A percentile compares a stretch with the other conserved stretches of the same genome.
Conservation (phyloP, 2,888 invertebrate species). For the Odontomyia ornata region DNA sequence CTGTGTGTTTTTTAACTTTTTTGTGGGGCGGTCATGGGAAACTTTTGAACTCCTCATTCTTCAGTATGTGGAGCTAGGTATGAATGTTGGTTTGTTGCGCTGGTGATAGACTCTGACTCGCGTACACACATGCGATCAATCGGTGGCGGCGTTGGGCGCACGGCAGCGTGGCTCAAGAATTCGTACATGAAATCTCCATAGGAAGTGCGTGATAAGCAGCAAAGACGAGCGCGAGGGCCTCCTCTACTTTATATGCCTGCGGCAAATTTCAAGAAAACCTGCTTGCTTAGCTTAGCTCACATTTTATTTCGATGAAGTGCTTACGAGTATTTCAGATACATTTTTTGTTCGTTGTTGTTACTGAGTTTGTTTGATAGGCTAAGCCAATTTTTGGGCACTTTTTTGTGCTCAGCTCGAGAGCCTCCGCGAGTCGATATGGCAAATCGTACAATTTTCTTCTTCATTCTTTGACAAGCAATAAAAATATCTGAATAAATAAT, state of each 20-base stretch:
- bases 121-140: constrained; percentile 8
- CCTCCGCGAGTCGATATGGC: neutral
- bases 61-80: neutral
- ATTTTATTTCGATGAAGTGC: neutral
- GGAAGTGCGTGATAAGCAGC: constrained; percentile 38
- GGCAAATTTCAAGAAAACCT: constrained; percentile 24
- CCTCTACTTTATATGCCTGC: constrained; percentile 33
- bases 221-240: neutral
- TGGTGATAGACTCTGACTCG: constrained; percentile 27
- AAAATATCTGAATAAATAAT: constrained; percentile 18
- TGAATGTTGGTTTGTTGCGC: neutral
- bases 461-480: constrained; percentile 4
- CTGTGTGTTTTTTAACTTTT: neutral
- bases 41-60: constrained; percentile 8
- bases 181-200: constrained; percentile 28
- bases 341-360: neutral
- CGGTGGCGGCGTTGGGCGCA: neutral
- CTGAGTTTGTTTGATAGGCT: constrained; percentile 10
- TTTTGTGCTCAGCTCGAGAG: neutral
- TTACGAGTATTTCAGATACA: neutral
- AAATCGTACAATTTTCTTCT: constrained; percentile 25
- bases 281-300: constrained; percentile 23
- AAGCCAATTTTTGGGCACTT: neutral
- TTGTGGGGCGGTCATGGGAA: constrained; percentile 24
- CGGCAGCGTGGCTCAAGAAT: neutral